Base-by-base conservation (phyloP, 2,888 invertebrate species). In the Lordiphosa andalusiaca region DNA sequence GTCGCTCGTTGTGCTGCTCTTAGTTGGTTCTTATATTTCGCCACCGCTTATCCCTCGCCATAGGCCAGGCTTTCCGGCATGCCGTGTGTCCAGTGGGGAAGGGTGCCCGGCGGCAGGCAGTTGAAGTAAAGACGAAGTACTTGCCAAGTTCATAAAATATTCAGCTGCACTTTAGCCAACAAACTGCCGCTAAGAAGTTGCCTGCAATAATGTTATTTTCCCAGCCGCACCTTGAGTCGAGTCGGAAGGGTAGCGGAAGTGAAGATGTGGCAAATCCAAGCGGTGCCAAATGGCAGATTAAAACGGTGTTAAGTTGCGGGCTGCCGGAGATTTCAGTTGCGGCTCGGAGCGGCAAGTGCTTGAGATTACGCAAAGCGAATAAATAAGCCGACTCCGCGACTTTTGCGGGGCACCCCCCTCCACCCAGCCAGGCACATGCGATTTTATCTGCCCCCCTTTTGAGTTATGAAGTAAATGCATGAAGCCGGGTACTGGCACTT, bases 91-190 rank as follows among this genome's bases (percentile, higher is more conserved):
- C 57, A 63, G 66, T 53, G 69, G 67, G 67, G 25, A 51, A 40
- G 44, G 51, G 56, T 48, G 53, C 37, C 37, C 63, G 39, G 30
- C 39, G n/a, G 30, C 16, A 50, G 50, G 49, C 53, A 51, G 59
- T 51, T 51, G 48, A 67, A 65, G 71, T 71, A 37, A 68, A 80
- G 70, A 76, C 71, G 71, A 71, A 81, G 85, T 73, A 60, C 78
- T 81, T 69, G 69, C 66, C 76, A 81, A 85, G 65, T 85, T 83
- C 70, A 73, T 83, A 73, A 86, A 86, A 83, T 83, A 83, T 86
- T 86, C 86, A 86, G 71, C 69, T 80, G 85, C 84, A 83, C 86
- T 83, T 86, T 76, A 70, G 66, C 69, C 69, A 60, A 69, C 66
- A 84, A 71, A 70, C 70, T 65, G 80, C 61, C 68, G 71, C 65